phyloP scores from a whole-genome alignment of 2,888 invertebrate genomes.

The Yponomeuta cagnagella region DNA sequence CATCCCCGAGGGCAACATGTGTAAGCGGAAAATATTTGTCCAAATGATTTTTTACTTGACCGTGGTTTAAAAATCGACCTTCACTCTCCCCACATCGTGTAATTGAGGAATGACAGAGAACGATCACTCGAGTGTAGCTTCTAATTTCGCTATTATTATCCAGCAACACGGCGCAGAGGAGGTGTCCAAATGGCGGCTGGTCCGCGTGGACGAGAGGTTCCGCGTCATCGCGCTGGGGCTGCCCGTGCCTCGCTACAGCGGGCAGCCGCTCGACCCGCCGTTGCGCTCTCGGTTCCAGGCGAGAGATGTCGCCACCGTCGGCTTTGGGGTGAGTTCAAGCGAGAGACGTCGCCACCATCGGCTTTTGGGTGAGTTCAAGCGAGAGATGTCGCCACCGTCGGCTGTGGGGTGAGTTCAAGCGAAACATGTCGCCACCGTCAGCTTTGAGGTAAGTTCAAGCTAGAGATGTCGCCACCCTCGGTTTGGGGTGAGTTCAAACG shows the following conservation, averaged over 20 bases:
- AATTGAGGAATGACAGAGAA: too few relatives aligned
- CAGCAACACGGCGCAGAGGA: constrained; percentile 88
- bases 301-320: constrained; percentile 82
- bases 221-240: constrained; percentile 94
- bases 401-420: constrained; percentile 87
- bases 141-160: background rate
- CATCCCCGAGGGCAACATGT: too few relatives aligned
- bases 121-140: background rate
- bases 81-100: too few relatives aligned
- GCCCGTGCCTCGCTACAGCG: constrained; percentile 90
- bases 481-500: constrained; percentile 86
- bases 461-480: constrained; percentile 79
- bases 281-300: constrained; percentile 96
- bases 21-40: too few relatives aligned
- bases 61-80: too few relatives aligned
- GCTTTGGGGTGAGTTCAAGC: constrained; percentile 87
- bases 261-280: constrained; percentile 97
- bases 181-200: constrained; percentile 89
- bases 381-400: constrained; percentile 82
- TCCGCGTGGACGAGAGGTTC: constrained; percentile 94
- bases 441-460: constrained; percentile 87
- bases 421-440: constrained; percentile 82
- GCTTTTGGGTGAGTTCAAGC: constrained; percentile 87
- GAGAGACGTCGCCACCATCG: constrained; percentile 82
- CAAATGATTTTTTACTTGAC: too few relatives aligned